A percentile compares a stretch with the other conserved stretches of the same genome.
phyloP scores from a whole-genome alignment of 1,140 invertebrate species.

The Acromyrmex heyeri region DNA sequence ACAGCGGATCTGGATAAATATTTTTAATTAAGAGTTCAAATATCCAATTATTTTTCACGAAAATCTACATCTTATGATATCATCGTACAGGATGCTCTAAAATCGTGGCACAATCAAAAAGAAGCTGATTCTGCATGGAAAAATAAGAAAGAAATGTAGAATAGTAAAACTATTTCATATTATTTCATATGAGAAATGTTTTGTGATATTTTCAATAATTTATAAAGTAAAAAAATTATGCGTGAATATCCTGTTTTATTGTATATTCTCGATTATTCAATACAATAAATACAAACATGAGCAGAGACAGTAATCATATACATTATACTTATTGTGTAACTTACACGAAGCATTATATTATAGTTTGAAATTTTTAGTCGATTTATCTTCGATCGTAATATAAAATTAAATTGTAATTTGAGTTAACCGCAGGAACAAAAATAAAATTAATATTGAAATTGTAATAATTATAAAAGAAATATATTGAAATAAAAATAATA shows the following conservation, averaged over 20 bases:
- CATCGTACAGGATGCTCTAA: too few relatives aligned
- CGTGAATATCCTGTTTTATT: too few relatives aligned
- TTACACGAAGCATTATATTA: neutral
- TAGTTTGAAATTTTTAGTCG: neutral
- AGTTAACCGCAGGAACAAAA: neutral
- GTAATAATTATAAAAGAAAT: neutral
- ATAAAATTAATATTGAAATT: neutral
- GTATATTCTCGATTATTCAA: too few relatives aligned
- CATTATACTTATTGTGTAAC: neutral
- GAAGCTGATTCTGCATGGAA: too few relatives aligned
- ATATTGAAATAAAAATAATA: neutral
- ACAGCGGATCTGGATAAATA: slow-evolving; percentile 16
- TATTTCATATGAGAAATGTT: too few relatives aligned
- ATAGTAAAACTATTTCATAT: too few relatives aligned
- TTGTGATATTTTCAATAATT: too few relatives aligned
- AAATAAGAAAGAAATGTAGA: too few relatives aligned
- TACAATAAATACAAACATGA: too few relatives aligned
- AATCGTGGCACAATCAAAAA: too few relatives aligned
- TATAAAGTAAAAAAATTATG: too few relatives aligned
- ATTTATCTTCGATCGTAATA: neutral
- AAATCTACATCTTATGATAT: neutral
- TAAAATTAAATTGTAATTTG: slow-evolving; percentile 12
- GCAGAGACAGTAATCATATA: neutral
- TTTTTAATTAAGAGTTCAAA: slow-evolving; percentile 2
- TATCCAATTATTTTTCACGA: neutral